Percentiles rank a stretch among this genome's conserved stretches.
phyloP scores from a whole-genome alignment of 2,113 vertebrate genomes.

The Charina bottae region DNA sequence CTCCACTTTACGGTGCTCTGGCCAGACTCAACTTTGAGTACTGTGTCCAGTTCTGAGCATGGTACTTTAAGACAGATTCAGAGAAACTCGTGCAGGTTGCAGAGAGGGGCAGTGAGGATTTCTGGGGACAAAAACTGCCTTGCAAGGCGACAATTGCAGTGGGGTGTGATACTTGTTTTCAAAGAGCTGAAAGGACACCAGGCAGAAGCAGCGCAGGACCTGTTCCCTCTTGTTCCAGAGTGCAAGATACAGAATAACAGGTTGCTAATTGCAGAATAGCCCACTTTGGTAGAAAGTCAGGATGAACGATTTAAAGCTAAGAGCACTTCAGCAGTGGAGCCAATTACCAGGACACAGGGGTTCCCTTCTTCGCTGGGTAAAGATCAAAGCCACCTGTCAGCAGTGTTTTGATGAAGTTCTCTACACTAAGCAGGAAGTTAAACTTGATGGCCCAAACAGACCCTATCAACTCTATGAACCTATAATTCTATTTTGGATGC shows the following conservation, averaged over 20 bases:
- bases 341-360: neutral
- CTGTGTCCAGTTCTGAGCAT: neutral
- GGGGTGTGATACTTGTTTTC: neutral
- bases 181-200: no score
- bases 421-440: neutral
- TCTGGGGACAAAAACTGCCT: neutral
- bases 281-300: neutral
- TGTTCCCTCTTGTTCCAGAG: no score
- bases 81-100: neutral
- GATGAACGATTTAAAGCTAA: neutral
- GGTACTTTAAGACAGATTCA: neutral
- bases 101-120: neutral
- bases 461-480: no score
- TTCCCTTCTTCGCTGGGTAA: neutral
- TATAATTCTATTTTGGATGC: no score
- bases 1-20: neutral
- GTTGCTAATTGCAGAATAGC: no score
- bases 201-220: no score
- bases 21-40: neutral
- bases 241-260: no score
- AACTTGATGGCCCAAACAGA: no score
- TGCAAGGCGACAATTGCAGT: neutral
- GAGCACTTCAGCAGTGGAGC: neutral
- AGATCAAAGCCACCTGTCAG: neutral
- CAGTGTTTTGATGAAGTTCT: neutral